Base-by-base conservation (phyloP, 2,888 invertebrate species). In the Melangyna quadrimaculata region DNA sequence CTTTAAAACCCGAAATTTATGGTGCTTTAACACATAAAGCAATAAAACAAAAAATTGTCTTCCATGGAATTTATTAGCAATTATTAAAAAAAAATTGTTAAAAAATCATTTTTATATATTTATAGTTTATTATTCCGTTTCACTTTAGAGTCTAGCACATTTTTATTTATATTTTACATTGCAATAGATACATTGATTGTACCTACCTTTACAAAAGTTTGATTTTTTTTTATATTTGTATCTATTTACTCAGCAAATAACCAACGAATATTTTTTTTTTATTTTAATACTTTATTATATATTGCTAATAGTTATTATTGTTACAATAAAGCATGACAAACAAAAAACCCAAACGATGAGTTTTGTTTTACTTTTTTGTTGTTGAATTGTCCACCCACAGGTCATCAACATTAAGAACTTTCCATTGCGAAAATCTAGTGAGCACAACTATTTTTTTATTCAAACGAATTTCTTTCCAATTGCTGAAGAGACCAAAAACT, bases 241-340 rank as follows among this genome's bases (percentile, higher is more conserved):
- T 59, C 37, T 67, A 32, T 22, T 35, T 51, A 67, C 35, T 45
- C 45, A 67, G 24, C n/a, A 51, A 48, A 35, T 67, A 51, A 67
- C 35, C 67, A 67, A 51, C 51, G 51, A 69, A 53, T 51, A 51
- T 79, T 40, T 70, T 70, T 48, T 9, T 17, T 79, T 40, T 70
- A 65, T 48, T 9, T 17, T 57, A 29, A 43, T 29, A 29, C 10
- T 59, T 9, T 57, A 24, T 10, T 4, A 37, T 22, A 10, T 19
- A 53, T 48, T 59, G 7, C 32, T 24, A 48, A 43, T 12, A 35
- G 45, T n/a, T 78, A 55, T 63, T 27, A 65, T 43, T 79, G 61
- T 70, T 75, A 24, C 48, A 81, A 81, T 81, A 81, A 81, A 81
- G 75, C 80, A 75, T 80, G 80, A 75, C 75, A 70, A 70, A 72